These are phyloP conservation scores for Epinephelus awoara DNA, from an alignment of 2,797 vertebrate species.

Conservation along the genomic window DNA sequence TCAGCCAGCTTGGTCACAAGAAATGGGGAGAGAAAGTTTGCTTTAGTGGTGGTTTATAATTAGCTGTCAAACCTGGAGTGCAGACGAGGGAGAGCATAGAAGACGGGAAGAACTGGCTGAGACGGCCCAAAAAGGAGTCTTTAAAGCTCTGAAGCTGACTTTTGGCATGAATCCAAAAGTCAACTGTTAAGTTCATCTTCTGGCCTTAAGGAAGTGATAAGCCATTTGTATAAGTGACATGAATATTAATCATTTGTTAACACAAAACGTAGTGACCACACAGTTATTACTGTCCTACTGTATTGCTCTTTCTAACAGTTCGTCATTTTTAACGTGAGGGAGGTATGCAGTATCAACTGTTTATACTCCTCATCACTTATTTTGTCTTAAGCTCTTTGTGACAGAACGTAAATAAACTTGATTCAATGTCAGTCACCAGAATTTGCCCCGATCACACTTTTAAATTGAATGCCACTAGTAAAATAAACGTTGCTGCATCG, in stretches of 20 bases:
- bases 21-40: slow-evolving; percentile 17
- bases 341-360: background rate
- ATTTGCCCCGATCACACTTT: no score
- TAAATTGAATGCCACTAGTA: no score
- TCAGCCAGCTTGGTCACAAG: slow-evolving; percentile 13
- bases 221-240: background rate
- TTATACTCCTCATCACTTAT: background rate
- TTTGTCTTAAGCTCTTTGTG: background rate
- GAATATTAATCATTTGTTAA: background rate
- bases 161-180: background rate
- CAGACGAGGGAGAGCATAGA: background rate
- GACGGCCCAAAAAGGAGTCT: background rate
- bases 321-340: background rate
- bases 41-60: slow-evolving; percentile 52
- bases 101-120: slow-evolving; percentile 4
- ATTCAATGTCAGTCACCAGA: background rate
- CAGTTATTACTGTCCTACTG: background rate
- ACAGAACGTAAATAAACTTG: background rate
- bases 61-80: slow-evolving; percentile 44
- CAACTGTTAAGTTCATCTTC: background rate
- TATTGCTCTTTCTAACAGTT: background rate
- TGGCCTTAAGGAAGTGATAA: background rate
- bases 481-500: no score
- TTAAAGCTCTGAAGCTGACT: background rate
- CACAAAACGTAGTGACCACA: no score